phyloP scores from a whole-genome alignment of 2,113 vertebrate genomes.

The Tragelaphus strepsiceros region DNA sequence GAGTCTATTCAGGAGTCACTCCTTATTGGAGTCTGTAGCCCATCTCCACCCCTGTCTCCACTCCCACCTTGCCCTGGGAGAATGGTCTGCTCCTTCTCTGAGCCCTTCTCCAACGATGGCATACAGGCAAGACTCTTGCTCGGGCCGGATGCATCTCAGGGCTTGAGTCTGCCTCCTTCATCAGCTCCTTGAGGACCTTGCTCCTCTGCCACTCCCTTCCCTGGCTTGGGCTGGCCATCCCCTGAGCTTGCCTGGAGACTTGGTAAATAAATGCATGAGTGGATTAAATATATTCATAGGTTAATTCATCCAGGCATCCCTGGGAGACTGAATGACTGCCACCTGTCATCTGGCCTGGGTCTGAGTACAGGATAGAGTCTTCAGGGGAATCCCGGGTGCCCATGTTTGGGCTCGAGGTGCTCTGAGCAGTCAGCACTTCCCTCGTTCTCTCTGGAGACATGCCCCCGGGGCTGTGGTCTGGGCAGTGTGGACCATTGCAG shows the following conservation, averaged over 20 bases:
- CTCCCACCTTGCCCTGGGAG: neutral
- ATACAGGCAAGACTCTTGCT: neutral
- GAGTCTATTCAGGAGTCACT: neutral
- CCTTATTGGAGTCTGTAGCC: neutral
- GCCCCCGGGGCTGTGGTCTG: neutral
- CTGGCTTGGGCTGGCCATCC: neutral
- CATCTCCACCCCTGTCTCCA: neutral
- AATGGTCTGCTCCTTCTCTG: neutral
- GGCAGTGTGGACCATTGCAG: neutral
- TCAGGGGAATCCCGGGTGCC: neutral
- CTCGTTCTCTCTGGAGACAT: neutral
- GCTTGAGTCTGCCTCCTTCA: neutral
- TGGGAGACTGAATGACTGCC: neutral
- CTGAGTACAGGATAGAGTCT: neutral
- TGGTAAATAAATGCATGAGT: fast-evolving
- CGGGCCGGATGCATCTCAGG: neutral
- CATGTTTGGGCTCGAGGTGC: neutral
- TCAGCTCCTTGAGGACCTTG: too few relatives aligned
- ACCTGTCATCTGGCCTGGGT: neutral
- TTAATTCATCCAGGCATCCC: neutral
- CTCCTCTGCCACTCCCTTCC: neutral
- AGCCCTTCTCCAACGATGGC: neutral
- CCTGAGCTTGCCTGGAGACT: neutral
- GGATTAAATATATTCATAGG: fast-evolving
- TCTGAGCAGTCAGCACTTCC: neutral